Evolutionary conservation across 64 coral and sea anemone genomes (phyloP), one percentile per base, ranked within the genome.

Genomic region (Montipora foliosa): DNA sequence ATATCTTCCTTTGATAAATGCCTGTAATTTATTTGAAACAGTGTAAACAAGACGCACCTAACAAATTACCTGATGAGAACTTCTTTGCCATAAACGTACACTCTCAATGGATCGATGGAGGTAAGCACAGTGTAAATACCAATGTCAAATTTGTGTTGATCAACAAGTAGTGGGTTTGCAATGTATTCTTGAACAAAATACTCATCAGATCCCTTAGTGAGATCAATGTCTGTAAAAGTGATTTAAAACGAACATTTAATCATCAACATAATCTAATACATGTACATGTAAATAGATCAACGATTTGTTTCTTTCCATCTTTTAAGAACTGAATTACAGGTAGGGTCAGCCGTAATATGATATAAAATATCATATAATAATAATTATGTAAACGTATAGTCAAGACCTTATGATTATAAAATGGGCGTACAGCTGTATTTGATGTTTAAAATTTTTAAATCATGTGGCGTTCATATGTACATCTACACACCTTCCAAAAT

Each of bases 91-190:
- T 92, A 99, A 17, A 99, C 91, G 59, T 96, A 99, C 21, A 96
- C 98, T 66, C 98, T 90, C 75, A 99, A 69, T 25, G 98, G 98
- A 70, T 96, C 88, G 64, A 99, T 94, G 8, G 98, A 99, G 2
- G 98, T 99, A 16, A 99, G 79, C 6, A 96, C 98, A 1, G 92
- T 94, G 46, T 99, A 99, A 22, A 99, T 49, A 19, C 98, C 98
- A 94, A 99, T 96, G 80, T 99, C 98, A 95, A 96, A 99, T 67
- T 96, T 99, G 20, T 95, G 94, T 45, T 83, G 49, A 87, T 96
- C 95, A 77, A 99, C 92, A 47, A 99, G 92, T 57, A 94, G 83
- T 9, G 98, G 98, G 49, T 99, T 96, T 49, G 92, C 90, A 62
- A 99, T 96, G 67, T 96, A 99, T 50, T 92, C 84, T 48, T 99